Evolutionary conservation across 2,113 vertebrate species (phyloP), one percentile per base, ranked within the genome.

Genomic region (Drymodes brunneopygia): DNA sequence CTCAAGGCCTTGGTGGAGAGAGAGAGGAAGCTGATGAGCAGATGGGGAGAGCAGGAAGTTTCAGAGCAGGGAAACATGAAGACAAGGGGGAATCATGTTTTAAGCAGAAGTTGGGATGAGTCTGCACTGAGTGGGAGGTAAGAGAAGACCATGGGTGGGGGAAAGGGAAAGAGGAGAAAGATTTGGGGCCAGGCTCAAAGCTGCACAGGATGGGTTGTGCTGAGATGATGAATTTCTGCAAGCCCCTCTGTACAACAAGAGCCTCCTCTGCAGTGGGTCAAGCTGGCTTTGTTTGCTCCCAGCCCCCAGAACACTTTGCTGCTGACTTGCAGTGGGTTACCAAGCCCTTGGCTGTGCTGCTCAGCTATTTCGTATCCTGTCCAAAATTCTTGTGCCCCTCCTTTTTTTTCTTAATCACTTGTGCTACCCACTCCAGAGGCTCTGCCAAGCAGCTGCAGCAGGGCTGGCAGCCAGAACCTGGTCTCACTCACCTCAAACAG

Each of bases 401-500:
- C 83, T 94, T 64, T n/a, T 42, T 42, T 81, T 94, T 57, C 65
- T 62, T 72, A 57, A 85, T 53, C 15, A 1, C 28, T 81, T 61
- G 58, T 75, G 3, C 45, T 87, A 50, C 90, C 78, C 35, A 12
- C n/a, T 80, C 45, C 40, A 62, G 29, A 44, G 81, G 31, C 38
- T 85, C 50, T 95, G 93, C 90, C 90, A 91, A 80, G 85, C 87
- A 92, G 84, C 91, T 95, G 87, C 78, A 73, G 66, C 0, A 69
- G 36, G 25, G 15, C 77, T 17, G 21, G 4, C 50, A 80, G 78
- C 66, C 81, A 83, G 71, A 42, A 28, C 23, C 51, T 27, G 29
- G 12, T 44, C 19, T 44, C 31, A 27, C 50, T 86, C 48, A 27
- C 42, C n/a, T 86, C 64, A 60, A 92, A 51, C n/a, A 61, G 50